Base-by-base conservation (phyloP, 2,888 invertebrate genomes). In the Diloba caeruleocephala region DNA sequence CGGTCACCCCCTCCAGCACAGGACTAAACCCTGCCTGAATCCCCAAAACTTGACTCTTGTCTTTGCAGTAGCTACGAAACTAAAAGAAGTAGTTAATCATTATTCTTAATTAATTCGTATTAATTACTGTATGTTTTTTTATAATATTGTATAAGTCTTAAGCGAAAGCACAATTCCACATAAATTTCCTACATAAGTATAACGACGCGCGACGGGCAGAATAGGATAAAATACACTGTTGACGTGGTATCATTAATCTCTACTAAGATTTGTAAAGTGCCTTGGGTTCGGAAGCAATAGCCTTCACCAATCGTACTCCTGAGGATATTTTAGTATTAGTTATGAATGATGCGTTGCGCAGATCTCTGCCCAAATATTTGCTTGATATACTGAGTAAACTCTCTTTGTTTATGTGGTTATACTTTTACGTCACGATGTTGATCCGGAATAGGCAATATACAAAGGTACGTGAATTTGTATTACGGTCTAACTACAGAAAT, bases 181-280 rank as follows among this genome's bases (percentile, higher is more conserved):
- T 34, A 36, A 32, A 53, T 53, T 12, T 3, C 5, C 2, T 19
- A n/a, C n/a, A n/a, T 21, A 52, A 41, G 29, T 14, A 41, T 45
- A 36, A 41, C n/a, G 8, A 57, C 28, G n/a, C n/a, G n/a, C n/a
- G n/a, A n/a, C n/a, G n/a, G 19, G 23, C 17, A 12, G 23, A 51
- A 43, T 21, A 17, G 10, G 41, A 53, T 15, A 46, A 38, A 13
- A 32, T 26, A 42, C 37, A 37, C 10, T 36, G 41, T 32, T 43
- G 52, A 58, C 53, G 3, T 9, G 32, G 14, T 1, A 42, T 14
- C 45, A 59, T 58, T 25, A 58, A 58, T 58, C 31, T 41, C 28
- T 28, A 9, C 10, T 10, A 12, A 31, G 12, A 23, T 32, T 7
- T 23, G 12, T 3, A 12, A 6, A 26, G 9, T n/a, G 29, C 13